phyloP scores from a whole-genome alignment of 1,140 invertebrate genomes.

The Stegodyphus dumicola region DNA sequence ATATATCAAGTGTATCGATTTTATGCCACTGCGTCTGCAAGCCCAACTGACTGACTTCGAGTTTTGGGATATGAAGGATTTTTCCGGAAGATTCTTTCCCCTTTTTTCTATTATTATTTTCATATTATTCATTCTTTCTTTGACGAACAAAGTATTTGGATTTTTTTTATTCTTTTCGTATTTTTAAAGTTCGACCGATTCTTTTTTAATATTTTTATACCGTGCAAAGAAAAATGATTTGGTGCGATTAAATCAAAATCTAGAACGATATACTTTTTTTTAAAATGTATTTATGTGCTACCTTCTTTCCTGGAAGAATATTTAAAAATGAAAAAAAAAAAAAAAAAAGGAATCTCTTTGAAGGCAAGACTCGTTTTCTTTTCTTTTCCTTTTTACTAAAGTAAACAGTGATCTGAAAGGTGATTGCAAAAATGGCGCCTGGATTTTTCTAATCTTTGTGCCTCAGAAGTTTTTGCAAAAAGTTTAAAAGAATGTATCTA shows the following conservation, averaged over 20 bases:
- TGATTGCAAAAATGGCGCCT: too few species aligned
- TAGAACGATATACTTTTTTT: conserved; percentile 26
- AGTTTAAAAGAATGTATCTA: too few species aligned
- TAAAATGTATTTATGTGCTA: neutral
- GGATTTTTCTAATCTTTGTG: too few species aligned
- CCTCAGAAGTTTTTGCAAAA: too few species aligned
- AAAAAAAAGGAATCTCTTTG: too few species aligned
- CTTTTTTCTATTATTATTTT: conserved; percentile 41
- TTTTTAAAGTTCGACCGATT: neutral
- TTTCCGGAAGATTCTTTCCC: neutral
- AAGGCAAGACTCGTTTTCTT: too few species aligned
- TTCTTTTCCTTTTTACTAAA: too few species aligned
- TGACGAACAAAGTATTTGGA: conserved; percentile 14
- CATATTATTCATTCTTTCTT: neutral
- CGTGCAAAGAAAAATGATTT: conserved; percentile 48
- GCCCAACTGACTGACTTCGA: conserved; percentile 24
- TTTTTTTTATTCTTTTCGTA: conserved; percentile 7
- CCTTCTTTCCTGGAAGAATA: too few species aligned
- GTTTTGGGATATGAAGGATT: conserved; percentile 40
- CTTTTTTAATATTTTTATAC: neutral
- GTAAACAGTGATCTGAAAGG: too few species aligned
- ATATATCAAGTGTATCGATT: conserved; percentile 41
- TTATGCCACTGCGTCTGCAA: conserved; percentile 5
- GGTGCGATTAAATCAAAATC: conserved; percentile 50
- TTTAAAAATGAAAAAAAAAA: too few species aligned